Base-by-base conservation (phyloP, 2,797 vertebrate species). In the Hemitrygon akajei region DNA sequence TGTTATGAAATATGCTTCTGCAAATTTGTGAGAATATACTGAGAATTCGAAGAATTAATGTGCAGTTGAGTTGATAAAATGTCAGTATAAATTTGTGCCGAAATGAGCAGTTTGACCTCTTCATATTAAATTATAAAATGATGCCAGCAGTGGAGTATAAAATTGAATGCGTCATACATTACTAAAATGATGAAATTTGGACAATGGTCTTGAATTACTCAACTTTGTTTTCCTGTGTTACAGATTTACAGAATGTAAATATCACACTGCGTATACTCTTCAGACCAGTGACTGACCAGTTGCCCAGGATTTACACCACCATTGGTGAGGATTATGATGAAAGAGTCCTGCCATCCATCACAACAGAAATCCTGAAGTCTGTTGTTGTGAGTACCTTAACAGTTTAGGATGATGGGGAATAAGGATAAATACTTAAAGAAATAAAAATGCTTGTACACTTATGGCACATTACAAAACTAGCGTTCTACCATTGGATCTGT, bases 221-320 rank as follows among this genome's bases (percentile, higher is more conserved):
- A 66, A 89, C n/a, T 37, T 89, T 4, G 27, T 18, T 12, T 95
- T 1, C 73, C 0, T 94, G 84, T 63, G 12, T 71, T 71, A 0
- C 96, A 99, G 99, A 99, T 96, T 96, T 99, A 94, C 99, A 99
- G 97, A 99, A 99, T 0, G 98, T 99, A 76, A 99, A 99, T 96
- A 99, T 99, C 97, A 99, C 99, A 0, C 95, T 99, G 95, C 97
- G 98, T 10, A 99, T 99, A 96, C 97, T 99, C 1, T 99, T 99
- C 95, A 97, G 99, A 94, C 98, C 98, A 0, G 95, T 99, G 18
- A 96, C 97, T 0, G 95, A n/a, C 71, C 98, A 99, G 96, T 96
- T 99, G 6, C 98, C 99, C 0, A 97, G 98, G 18, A 99, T 99
- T 95, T 99, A 97, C 96, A 99, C 97, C 94, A 99, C 97, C 95